These are phyloP conservation scores for Tupaia tana DNA, from an alignment of 2,113 vertebrate genomes.

Conservation along the genomic window DNA sequence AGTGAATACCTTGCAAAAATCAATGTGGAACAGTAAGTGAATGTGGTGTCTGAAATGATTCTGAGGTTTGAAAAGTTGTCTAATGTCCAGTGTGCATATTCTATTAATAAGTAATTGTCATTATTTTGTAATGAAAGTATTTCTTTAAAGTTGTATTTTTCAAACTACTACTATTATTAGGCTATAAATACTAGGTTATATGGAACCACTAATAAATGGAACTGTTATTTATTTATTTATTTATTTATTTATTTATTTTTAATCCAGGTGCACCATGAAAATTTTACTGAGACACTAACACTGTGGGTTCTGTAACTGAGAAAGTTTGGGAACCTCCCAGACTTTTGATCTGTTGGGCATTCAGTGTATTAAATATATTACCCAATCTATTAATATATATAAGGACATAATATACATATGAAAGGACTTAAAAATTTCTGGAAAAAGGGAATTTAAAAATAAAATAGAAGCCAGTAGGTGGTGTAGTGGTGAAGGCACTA, in stretches of 20 bases:
- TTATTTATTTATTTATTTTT: neutral
- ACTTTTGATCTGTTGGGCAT: neutral
- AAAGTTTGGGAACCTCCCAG: neutral
- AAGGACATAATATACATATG: neutral
- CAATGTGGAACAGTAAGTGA: neutral
- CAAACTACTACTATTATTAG: neutral
- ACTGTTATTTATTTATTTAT: neutral
- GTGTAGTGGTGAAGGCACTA: no score
- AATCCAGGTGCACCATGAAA: neutral
- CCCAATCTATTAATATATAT: neutral
- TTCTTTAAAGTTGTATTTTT: slow-evolving; percentile 50
- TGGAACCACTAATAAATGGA: slow-evolving; percentile 2
- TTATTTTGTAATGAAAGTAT: slow-evolving; percentile 26
- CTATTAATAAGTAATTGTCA: neutral
- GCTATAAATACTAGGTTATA: neutral
- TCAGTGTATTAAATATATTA: slow-evolving; percentile 10
- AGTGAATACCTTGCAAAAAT: slow-evolving; percentile 33
- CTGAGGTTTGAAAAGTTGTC: slow-evolving; percentile 23
- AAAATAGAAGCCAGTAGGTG: no score
- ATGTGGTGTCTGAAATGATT: neutral
- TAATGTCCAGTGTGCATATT: neutral
- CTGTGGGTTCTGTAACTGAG: neutral
- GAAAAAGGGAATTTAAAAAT: no score
- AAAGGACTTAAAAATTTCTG: no score
- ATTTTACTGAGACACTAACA: neutral